Percentiles rank a stretch among this genome's conserved stretches.
phyloP scores from a whole-genome alignment of 2,113 vertebrate species.

The Nicator chloris region DNA sequence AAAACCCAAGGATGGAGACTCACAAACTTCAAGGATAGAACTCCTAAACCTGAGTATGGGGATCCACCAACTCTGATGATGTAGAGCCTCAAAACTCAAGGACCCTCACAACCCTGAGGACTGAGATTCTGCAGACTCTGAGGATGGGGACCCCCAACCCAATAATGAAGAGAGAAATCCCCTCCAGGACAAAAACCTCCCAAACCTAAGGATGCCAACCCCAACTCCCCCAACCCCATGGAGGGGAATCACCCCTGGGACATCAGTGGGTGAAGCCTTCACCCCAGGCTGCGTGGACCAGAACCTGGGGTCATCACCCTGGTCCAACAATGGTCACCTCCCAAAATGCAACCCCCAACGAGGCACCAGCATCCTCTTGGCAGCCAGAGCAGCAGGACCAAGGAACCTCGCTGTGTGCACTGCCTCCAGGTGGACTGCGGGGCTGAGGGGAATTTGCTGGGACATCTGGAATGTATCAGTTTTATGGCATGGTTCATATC shows the following conservation, averaged over 20 bases:
- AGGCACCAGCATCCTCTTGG: background rate
- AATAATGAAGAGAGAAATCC: background rate
- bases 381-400: accelerated
- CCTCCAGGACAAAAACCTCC: background rate
- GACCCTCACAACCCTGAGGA: background rate
- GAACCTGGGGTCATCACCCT: background rate
- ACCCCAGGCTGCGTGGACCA: accelerated
- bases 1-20: background rate
- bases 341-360: accelerated
- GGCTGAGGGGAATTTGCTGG: background rate
- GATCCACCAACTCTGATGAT: background rate
- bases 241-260: background rate
- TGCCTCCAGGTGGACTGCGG: conserved; percentile 57
- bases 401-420: background rate
- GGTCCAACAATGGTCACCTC: accelerated
- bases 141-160: background rate
- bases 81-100: background rate
- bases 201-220: background rate
- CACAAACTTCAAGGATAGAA: background rate
- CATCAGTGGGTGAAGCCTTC: background rate
- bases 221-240: background rate
- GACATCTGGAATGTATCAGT: conserved; percentile 76
- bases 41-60: background rate
- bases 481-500: conserved; percentile 71
- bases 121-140: background rate